A percentile compares a stretch with the other conserved stretches of the same genome.
These are phyloP conservation scores for Lepus oiostolus DNA, from an alignment of 2,797 vertebrate species.

Conservation along the genomic window DNA sequence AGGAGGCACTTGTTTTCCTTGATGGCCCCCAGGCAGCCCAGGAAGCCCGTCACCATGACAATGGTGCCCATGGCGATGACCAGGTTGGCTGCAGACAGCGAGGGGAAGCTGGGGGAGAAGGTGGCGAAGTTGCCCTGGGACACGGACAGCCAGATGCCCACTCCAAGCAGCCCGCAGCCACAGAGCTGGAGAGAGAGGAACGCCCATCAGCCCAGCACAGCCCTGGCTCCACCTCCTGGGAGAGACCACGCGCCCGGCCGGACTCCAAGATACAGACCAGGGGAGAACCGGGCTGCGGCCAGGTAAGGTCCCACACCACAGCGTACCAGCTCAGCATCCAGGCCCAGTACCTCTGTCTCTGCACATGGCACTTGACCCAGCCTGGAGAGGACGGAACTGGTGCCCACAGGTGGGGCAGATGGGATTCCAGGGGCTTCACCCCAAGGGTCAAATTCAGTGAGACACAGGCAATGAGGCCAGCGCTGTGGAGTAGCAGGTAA, in stretches of 20 bases:
- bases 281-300: neutral
- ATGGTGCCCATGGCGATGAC: constrained; percentile 96
- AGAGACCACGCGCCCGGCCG: neutral
- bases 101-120: constrained; percentile 98
- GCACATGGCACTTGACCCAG: neutral
- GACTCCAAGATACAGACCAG: neutral
- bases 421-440: neutral
- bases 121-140: constrained; percentile 99
- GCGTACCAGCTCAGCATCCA: accelerated
- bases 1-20: constrained; percentile 99
- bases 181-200: constrained; percentile 92
- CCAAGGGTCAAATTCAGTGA: neutral
- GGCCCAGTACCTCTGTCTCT: neutral
- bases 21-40: constrained; percentile 99
- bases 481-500: too few relatives aligned
- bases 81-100: constrained; percentile 97
- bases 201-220: neutral
- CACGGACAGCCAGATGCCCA: constrained; percentile 99
- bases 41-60: constrained; percentile 98
- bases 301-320: neutral
- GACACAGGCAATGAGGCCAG: neutral
- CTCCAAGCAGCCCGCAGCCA: constrained; percentile 97
- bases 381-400: too few relatives aligned
- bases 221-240: accelerated
- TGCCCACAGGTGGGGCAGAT: neutral